A percentile compares a stretch with the other conserved stretches of the same genome.
Evolutionary conservation across 37 sponge, comb jelly and placozoan species (phyloP).

Genomic region (Eunapius fragilis): DNA sequence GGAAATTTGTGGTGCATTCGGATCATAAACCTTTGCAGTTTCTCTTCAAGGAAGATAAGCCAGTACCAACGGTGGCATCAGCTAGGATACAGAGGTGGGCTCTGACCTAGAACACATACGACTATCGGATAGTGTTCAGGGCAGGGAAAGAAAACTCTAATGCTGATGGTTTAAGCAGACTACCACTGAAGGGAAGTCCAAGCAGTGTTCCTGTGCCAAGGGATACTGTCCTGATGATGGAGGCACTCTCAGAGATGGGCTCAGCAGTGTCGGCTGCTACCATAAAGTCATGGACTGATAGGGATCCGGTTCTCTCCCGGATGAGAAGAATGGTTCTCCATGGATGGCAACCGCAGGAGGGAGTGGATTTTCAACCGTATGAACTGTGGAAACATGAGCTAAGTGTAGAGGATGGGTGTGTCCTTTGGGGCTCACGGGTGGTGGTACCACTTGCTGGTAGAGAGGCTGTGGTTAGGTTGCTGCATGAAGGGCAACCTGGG

Average conservation of each 20-base stretch:
- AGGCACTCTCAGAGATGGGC: neutral
- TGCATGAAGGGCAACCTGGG: constrained; percentile 42
- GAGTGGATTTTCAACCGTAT: neutral
- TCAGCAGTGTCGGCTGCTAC: neutral
- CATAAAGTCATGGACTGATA: constrained; percentile 21
- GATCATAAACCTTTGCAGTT: constrained; percentile 46
- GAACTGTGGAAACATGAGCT: neutral
- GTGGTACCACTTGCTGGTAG: constrained; percentile 3
- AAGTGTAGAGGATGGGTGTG: constrained; percentile 26
- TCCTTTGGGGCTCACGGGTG: constrained; percentile 11
- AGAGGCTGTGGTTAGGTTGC: neutral
- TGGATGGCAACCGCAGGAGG: neutral
- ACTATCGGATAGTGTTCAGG: constrained; percentile 21
- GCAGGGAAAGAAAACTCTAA: constrained; percentile 6
- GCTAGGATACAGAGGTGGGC: constrained; percentile 42
- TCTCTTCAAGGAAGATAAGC: neutral
- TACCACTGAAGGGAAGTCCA: neutral
- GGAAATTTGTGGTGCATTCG: constrained; percentile 8
- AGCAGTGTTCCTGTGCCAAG: constrained; percentile 2
- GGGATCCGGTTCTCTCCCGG: constrained; percentile 21
- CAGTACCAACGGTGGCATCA: constrained; percentile 30
- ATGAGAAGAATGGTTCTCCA: neutral
- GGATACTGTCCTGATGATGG: constrained; percentile 9
- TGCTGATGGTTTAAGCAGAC: constrained; percentile 35
- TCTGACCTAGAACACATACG: constrained; percentile 15